Conservation (phyloP, 2,113 vertebrate genomes). For the Falco punctatus region DNA sequence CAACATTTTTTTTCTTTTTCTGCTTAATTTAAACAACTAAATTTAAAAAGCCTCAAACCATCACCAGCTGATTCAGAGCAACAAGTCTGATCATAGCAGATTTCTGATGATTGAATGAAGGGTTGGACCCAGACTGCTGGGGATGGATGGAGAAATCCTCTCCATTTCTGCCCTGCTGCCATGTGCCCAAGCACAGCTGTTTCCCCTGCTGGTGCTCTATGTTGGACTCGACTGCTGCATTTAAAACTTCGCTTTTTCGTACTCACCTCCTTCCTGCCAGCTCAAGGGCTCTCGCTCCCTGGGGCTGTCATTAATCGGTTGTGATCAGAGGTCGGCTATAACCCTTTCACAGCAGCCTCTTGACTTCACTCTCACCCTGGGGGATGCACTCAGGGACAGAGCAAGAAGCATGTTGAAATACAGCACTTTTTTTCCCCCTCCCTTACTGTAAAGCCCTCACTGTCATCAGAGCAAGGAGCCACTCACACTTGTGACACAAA, state of each 20-base stretch:
- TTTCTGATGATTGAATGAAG: neutral
- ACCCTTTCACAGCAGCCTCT: constrained; percentile 62
- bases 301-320: constrained; percentile 64
- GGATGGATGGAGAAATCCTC: neutral
- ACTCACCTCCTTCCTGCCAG: constrained; percentile 57
- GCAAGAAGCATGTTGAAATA: constrained; percentile 48
- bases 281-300: constrained; percentile 50
- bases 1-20: neutral
- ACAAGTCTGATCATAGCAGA: neutral
- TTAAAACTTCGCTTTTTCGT: constrained; percentile 17
- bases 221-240: neutral
- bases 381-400: constrained; percentile 37
- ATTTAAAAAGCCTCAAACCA: neutral
- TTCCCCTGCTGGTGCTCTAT: neutral
- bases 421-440: neutral
- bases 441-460: constrained; percentile 18
- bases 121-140: neutral
- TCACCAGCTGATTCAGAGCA: neutral
- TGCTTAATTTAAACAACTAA: neutral
- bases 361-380: constrained; percentile 57
- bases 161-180: neutral
- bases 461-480: constrained; percentile 46
- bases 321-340: constrained; percentile 61
- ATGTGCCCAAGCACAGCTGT: neutral
- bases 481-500: constrained; percentile 9